phyloP scores from a whole-genome alignment of 2,888 invertebrate species.

The Clivina fossor region DNA sequence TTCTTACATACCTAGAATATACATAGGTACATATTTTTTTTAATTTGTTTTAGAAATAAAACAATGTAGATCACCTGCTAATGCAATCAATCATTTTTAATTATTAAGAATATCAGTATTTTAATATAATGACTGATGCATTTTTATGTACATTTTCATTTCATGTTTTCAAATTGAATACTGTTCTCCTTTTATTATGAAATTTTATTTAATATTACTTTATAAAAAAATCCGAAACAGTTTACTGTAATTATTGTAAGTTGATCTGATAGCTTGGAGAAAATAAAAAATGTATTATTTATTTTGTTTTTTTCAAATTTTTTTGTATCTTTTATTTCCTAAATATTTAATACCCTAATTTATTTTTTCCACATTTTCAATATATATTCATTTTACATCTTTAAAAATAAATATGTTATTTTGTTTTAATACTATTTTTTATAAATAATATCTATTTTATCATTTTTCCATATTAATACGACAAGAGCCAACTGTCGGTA shows the following conservation, averaged over 20 bases:
- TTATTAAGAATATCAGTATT: not conserved
- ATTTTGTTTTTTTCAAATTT: too few relatives aligned
- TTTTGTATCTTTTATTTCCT: too few relatives aligned
- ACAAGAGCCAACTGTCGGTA: too few relatives aligned
- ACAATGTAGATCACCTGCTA: not conserved
- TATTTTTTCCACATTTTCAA: too few relatives aligned
- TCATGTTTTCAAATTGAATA: not conserved
- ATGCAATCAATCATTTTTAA: constrained; percentile 4
- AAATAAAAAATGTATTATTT: constrained; percentile 29
- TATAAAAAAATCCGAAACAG: constrained; percentile 14
- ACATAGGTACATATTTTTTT: too few relatives aligned
- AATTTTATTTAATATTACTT: constrained; percentile 16
- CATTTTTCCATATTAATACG: too few relatives aligned
- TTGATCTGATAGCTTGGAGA: constrained; percentile 31
- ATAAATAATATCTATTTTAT: too few relatives aligned
- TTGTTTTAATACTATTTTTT: too few relatives aligned
- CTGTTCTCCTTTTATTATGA: constrained; percentile 13
- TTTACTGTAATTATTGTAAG: constrained; percentile 32
- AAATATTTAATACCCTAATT: too few relatives aligned
- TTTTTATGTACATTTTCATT: constrained; percentile 8
- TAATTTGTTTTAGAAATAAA: constrained; percentile 4
- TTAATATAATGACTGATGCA: constrained; percentile 6
- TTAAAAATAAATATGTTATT: too few relatives aligned
- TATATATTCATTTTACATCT: too few relatives aligned
- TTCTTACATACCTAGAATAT: too few relatives aligned